Evolutionary conservation across 2,888 invertebrate genomes (phyloP).

Genomic region (Brachylomia viminalis): DNA sequence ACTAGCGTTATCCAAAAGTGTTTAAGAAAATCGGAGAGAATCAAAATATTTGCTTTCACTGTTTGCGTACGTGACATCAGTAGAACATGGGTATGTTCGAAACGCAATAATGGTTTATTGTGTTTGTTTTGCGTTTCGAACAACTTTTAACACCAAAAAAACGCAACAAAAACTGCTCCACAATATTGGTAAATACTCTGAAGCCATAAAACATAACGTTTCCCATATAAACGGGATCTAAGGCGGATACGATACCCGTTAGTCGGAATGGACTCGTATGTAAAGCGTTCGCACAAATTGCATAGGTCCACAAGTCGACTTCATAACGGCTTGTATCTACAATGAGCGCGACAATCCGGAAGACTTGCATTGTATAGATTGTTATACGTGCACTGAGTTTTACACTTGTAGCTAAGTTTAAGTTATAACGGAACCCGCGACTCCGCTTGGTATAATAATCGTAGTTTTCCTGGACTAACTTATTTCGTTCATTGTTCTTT

Average conservation of each 20-base stretch:
- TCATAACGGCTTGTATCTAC: constrained; percentile 67
- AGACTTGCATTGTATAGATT: constrained; percentile 63
- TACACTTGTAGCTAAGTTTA: constrained; percentile 30
- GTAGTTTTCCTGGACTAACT: neutral
- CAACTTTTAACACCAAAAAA: constrained; percentile 7
- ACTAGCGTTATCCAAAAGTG: neutral
- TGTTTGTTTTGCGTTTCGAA: constrained; percentile 28
- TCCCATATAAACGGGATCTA: constrained; percentile 78
- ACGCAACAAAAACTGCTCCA: neutral
- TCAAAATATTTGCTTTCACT: constrained; percentile 22
- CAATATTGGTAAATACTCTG: constrained; percentile 71
- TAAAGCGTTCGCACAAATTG: constrained; percentile 79
- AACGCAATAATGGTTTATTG: no score
- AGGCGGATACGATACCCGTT: constrained; percentile 76
- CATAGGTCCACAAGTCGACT: constrained; percentile 67
- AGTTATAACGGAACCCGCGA: neutral
- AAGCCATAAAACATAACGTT: constrained; percentile 69
- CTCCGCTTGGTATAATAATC: neutral
- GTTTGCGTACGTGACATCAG: constrained; percentile 36
- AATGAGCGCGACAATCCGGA: constrained; percentile 67
- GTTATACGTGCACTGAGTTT: constrained; percentile 51
- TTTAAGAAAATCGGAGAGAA: neutral
- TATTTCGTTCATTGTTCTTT: no score
- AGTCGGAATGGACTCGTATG: constrained; percentile 73
- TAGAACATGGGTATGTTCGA: constrained; percentile 25